phyloP scores from a whole-genome alignment of 2,113 vertebrate species.

The Eudyptes chrysolophus region DNA sequence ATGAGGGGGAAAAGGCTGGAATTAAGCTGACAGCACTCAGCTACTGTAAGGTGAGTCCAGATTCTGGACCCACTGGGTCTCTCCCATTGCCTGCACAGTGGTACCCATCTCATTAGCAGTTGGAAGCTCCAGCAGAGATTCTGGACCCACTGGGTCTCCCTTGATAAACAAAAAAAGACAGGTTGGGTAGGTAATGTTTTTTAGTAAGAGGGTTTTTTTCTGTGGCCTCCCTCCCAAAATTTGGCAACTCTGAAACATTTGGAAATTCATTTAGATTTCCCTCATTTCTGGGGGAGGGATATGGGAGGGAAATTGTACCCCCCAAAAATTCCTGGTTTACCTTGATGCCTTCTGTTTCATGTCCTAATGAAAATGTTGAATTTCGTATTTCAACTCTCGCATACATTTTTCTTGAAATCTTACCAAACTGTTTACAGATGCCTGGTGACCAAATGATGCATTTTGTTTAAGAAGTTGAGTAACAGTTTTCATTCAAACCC shows the following conservation, averaged over 20 bases:
- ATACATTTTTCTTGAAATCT: not conserved
- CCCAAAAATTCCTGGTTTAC: rapidly evolving
- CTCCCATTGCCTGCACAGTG: not conserved
- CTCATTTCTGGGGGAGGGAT: not conserved
- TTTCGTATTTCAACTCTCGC: rapidly evolving
- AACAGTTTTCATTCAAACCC: not conserved
- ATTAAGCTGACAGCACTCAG: not conserved
- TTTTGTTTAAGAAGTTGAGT: not conserved
- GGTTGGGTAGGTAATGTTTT: not conserved
- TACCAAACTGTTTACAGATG: not conserved
- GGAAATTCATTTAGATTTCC: not conserved
- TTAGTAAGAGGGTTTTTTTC: not conserved
- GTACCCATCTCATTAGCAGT: not conserved
- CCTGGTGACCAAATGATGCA: not conserved
- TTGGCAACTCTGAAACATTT: not conserved
- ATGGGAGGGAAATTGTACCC: not conserved
- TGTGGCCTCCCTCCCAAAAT: not conserved
- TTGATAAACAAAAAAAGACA: not conserved
- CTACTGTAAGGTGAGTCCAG: not conserved
- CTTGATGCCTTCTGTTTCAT: not conserved
- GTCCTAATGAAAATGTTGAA: not conserved
- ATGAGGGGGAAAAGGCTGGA: not conserved
- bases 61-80: too few relatives aligned
- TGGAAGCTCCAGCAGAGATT: not conserved
- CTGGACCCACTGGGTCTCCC: not conserved